Percentiles rank a stretch among this genome's conserved stretches.
phyloP scores from a whole-genome alignment of 2,888 invertebrate species.

The Drosophila demipolita region DNA sequence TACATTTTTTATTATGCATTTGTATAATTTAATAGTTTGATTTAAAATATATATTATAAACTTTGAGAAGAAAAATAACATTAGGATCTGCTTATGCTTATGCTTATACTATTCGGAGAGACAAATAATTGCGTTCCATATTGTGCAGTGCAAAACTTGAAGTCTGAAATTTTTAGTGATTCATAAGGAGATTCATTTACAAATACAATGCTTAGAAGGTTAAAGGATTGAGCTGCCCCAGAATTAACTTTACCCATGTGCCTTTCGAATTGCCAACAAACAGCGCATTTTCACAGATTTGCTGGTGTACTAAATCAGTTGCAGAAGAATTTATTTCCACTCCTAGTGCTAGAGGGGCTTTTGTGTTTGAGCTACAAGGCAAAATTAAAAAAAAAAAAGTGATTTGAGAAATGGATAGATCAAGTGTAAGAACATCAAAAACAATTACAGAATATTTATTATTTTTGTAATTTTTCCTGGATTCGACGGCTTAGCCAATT shows the following conservation, averaged over 20 bases:
- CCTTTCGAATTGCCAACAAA: no score
- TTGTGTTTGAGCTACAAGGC: conserved; percentile 1
- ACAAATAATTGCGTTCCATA: background rate
- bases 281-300: no score
- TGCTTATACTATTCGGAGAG: background rate
- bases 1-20: background rate
- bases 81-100: background rate
- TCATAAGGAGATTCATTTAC: background rate
- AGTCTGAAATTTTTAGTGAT: background rate
- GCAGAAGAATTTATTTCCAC: background rate
- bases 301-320: background rate
- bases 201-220: background rate
- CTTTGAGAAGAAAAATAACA: background rate
- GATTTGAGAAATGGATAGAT: conserved; percentile 1
- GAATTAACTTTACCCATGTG: background rate
- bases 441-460: conserved; percentile 51
- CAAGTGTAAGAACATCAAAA: conserved; percentile 24
- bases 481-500: conserved; percentile 7
- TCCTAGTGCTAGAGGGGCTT: conserved; percentile 8
- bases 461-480: conserved; percentile 33
- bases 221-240: background rate
- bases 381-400: background rate
- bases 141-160: no score
- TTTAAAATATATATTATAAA: background rate
- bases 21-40: background rate